Evolutionary conservation across 1,140 invertebrate genomes (phyloP).

Genomic region (Heliconius himera): DNA sequence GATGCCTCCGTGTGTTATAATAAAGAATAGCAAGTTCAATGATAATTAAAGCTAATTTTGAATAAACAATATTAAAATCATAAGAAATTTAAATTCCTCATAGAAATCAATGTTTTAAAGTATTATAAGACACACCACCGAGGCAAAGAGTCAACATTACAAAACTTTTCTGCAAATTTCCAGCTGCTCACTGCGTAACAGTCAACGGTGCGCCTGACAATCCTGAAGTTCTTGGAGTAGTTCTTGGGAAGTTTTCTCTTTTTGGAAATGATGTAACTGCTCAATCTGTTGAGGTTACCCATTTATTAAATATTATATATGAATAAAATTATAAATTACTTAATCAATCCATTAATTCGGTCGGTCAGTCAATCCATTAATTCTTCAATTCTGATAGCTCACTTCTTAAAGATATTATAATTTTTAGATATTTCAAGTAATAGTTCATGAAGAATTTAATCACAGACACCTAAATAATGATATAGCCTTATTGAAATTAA

Average conservation of each 20-base stretch:
- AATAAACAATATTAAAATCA: too few species aligned
- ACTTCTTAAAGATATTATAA: neutral
- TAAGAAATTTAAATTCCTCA: too few species aligned
- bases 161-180: conserved; percentile 28
- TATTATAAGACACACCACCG: too few species aligned
- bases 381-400: neutral
- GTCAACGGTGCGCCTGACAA: conserved; percentile 44
- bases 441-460: conserved; percentile 47
- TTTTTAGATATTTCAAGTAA: conserved; percentile 54
- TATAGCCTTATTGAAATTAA: neutral
- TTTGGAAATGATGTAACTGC: conserved; percentile 50
- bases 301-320: conserved; percentile 34
- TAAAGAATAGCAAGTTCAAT: too few species aligned
- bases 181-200: conserved; percentile 67
- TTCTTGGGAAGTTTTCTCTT: conserved; percentile 64
- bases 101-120: too few species aligned
- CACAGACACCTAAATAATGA: conserved; percentile 4
- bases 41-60: too few species aligned
- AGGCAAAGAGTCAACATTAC: neutral
- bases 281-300: conserved; percentile 49
- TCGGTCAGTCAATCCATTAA: neutral
- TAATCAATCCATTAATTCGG: too few species aligned
- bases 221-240: conserved; percentile 48
- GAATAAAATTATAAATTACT: neutral
- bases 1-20: too few species aligned